phyloP scores from a whole-genome alignment of 2,797 vertebrate genomes.

The Parauchenoglanis punctatus region DNA sequence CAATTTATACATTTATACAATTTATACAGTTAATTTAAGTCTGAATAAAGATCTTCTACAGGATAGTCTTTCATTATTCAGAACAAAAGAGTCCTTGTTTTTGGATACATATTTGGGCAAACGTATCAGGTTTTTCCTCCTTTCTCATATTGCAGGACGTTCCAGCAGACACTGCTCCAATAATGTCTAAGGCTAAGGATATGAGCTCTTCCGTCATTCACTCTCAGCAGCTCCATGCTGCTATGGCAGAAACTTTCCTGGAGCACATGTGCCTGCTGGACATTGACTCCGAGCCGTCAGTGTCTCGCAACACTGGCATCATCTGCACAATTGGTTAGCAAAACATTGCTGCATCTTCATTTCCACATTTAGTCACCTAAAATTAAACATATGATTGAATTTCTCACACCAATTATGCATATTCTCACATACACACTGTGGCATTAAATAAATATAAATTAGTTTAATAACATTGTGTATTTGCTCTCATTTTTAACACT shows the following conservation, averaged over 20 bases:
- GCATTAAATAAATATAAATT: neutral
- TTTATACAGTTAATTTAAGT: no score
- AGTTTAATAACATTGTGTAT: neutral
- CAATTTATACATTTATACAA: neutral
- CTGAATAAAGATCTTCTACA: neutral
- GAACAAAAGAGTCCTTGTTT: neutral
- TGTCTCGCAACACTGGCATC: slow-evolving; percentile 95
- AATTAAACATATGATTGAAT: neutral
- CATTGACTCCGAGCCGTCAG: slow-evolving; percentile 91
- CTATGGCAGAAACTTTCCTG: slow-evolving; percentile 92
- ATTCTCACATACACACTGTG: neutral
- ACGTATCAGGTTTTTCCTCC: neutral
- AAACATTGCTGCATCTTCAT: neutral
- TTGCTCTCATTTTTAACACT: neutral
- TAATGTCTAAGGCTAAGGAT: slow-evolving; percentile 85
- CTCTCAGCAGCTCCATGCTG: slow-evolving; percentile 91
- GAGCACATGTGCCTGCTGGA: slow-evolving; percentile 97
- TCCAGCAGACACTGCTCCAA: slow-evolving; percentile 64
- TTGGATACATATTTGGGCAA: neutral
- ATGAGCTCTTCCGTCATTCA: slow-evolving; percentile 84
- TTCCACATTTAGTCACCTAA: neutral
- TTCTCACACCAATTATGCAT: neutral
- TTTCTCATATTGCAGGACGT: slow-evolving; percentile 55
- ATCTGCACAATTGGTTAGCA: slow-evolving; percentile 94
- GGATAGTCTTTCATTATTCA: neutral